These are phyloP conservation scores for Cliona cf. orientalis DNA, from an alignment of 37 sponge, comb jelly and placozoan species.

Conservation along the genomic window DNA sequence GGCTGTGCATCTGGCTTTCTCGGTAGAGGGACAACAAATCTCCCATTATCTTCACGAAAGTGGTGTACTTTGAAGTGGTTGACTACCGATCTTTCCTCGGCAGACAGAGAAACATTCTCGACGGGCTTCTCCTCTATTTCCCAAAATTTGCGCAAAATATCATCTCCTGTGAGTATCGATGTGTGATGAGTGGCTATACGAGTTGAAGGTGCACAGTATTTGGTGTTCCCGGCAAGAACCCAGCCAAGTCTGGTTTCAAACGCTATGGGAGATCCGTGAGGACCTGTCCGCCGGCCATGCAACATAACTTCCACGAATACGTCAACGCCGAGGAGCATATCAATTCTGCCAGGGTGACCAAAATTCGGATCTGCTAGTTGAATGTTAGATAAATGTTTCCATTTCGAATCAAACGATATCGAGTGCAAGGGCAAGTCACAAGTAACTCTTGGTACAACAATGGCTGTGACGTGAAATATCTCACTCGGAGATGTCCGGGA, in stretches of 20 bases:
- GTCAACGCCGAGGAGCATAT: slow-evolving; percentile 34
- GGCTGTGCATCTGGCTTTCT: neutral
- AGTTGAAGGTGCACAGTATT: neutral
- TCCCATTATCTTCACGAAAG: slow-evolving; percentile 3
- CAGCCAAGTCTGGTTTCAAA: slow-evolving; percentile 47
- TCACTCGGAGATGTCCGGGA: neutral
- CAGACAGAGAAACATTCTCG: neutral
- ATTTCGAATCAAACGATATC: slow-evolving; percentile 19
- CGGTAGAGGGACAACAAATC: slow-evolving; percentile 24
- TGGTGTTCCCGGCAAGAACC: slow-evolving; percentile 38
- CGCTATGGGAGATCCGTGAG: slow-evolving; percentile 22
- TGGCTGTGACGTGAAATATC: slow-evolving; percentile 15
- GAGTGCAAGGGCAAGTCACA: slow-evolving; percentile 17
- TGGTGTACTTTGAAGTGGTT: slow-evolving; percentile 16
- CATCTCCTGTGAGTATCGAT: slow-evolving; percentile 11
- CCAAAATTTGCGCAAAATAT: slow-evolving; percentile 32
- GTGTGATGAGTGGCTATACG: slow-evolving; percentile 17
- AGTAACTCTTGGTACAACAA: slow-evolving; percentile 34
- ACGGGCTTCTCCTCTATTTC: slow-evolving; percentile 27
- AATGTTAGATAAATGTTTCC: slow-evolving; percentile 15
- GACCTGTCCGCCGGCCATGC: slow-evolving; percentile 43
- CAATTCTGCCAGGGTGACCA: slow-evolving; percentile 27
- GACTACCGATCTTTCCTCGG: slow-evolving; percentile 21
- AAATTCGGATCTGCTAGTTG: slow-evolving; percentile 20
- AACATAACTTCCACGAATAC: slow-evolving; percentile 15